Base-by-base conservation (phyloP, 2,797 vertebrate species). In the Myiothlypis coronata region DNA sequence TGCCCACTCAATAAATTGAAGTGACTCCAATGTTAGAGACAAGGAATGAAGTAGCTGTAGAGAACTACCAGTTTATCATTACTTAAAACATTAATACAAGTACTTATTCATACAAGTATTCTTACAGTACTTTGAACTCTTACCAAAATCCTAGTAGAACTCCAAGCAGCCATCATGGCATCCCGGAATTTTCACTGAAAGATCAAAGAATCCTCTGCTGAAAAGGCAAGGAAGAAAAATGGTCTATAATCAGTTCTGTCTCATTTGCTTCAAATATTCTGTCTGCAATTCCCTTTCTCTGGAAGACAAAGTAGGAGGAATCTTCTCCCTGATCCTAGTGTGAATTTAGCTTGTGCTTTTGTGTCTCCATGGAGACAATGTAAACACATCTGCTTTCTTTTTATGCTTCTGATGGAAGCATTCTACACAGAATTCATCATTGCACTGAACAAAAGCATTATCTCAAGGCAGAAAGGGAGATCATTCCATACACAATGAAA, bases 381-480 rank as follows among this genome's bases (percentile, higher is more conserved):
- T 93, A 97, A 94, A 97, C 96, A 97, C 96, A 98, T 98, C 97
- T 98, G 97, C 95, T 98, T 96, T 95, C 92, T 97, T 91, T 97
- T 97, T 94, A 65, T 32, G 19, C 80, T 81, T 70, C 63, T 89
- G 89, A 96, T 96, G 95, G 97, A 96, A 94, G 90, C 84, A 74
- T 89, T 94, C 93, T 65, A 96, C 65, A 83, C 41, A 61, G 94
- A 92, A 94, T 87, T 82, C 61, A 79, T 87, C 91, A 69, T n/a
- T 79, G 69, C 6, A 11, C 61, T 56, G 89, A 94, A 93, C 16
- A 41, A 91, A 94, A 96, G 74, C 83, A 88, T 74, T 84, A 79
- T 92, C 91, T 81, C 6, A 23, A 83, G 57, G 72, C 75, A 93
- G 81, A 87, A 92, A 63, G 14, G 7, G 70, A 72, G 72, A 67